Evolutionary conservation across 2,113 vertebrate species (phyloP).

Genomic region (Nycticorax nycticorax): DNA sequence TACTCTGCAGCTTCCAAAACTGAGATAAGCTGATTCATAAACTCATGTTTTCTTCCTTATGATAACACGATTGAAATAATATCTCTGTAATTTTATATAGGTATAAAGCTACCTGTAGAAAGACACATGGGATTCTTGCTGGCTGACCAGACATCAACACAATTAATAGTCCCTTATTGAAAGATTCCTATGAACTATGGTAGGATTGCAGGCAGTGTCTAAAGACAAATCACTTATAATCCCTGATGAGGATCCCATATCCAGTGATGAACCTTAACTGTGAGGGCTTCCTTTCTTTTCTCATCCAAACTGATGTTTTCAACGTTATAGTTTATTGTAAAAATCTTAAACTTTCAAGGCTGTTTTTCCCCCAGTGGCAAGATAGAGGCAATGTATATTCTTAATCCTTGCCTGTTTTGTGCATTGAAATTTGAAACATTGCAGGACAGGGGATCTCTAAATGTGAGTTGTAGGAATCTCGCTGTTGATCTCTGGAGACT

Average conservation of each 20-base stretch:
- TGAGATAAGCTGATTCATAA: background rate
- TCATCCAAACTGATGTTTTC: background rate
- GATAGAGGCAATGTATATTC: fast-evolving
- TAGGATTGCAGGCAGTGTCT: background rate
- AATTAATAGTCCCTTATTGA: background rate
- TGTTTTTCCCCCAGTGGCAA: background rate
- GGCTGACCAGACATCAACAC: background rate
- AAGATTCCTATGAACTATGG: background rate
- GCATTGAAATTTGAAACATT: background rate
- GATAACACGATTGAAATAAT: background rate
- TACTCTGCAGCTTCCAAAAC: background rate
- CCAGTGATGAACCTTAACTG: background rate
- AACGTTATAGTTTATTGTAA: background rate
- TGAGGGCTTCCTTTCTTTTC: background rate
- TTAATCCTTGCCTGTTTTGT: background rate
- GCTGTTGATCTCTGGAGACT: background rate
- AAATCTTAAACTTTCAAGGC: background rate
- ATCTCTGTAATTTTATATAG: background rate
- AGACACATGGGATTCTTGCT: background rate
- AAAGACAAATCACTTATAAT: background rate
- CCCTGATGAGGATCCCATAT: background rate
- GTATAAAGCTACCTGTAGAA: background rate
- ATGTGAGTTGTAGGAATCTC: background rate
- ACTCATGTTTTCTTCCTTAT: background rate
- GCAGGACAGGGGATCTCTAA: background rate